These are phyloP conservation scores for Xenops minutus DNA, from an alignment of 2,797 vertebrate species.

Conservation along the genomic window DNA sequence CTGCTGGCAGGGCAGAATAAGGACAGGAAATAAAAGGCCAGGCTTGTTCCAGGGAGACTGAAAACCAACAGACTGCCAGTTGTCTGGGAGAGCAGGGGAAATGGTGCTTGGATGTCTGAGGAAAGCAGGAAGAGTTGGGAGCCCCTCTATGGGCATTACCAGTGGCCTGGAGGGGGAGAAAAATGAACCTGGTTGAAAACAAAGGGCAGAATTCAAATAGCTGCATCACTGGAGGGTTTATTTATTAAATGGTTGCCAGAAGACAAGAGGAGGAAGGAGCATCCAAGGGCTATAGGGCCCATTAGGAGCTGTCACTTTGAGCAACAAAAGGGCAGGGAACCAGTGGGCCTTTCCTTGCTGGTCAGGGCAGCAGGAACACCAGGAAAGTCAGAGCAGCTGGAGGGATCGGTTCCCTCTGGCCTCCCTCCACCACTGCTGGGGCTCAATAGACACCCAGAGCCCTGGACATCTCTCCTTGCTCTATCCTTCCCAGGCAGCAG, in stretches of 20 bases:
- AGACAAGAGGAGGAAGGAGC: background rate
- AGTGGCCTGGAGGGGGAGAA: background rate
- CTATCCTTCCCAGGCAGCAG: background rate
- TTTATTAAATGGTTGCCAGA: background rate
- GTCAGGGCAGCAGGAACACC: background rate
- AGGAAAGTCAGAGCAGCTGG: background rate
- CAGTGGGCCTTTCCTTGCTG: background rate
- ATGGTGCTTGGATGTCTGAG: background rate
- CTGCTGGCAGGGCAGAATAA: background rate
- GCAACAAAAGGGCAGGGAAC: background rate
- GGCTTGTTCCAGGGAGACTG: background rate
- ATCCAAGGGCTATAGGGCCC: background rate
- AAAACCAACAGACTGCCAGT: background rate
- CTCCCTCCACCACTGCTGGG: background rate
- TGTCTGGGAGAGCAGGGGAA: background rate
- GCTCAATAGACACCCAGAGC: background rate
- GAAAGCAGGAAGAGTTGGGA: background rate
- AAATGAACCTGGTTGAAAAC: background rate
- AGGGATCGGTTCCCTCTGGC: background rate
- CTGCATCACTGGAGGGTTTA: background rate
- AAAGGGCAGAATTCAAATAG: background rate
- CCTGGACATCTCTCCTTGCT: background rate
- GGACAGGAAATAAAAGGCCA: background rate
- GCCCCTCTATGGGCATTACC: background rate
- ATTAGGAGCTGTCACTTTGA: background rate